These are phyloP conservation scores for Euthynnus affinis DNA, from an alignment of 2,797 vertebrate species.

Conservation along the genomic window DNA sequence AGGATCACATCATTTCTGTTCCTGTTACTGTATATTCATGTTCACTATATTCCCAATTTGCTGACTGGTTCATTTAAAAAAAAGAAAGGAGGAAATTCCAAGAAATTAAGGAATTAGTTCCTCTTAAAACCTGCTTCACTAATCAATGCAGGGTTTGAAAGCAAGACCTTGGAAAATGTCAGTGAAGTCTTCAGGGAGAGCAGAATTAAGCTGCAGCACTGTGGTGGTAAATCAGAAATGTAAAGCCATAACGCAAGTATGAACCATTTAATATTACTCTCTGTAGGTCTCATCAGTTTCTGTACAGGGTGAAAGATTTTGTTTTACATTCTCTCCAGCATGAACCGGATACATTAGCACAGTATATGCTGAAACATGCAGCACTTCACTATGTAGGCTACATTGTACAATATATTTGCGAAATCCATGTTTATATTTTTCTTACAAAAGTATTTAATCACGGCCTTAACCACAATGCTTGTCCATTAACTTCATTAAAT, in stretches of 20 bases:
- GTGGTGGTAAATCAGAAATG: conserved; percentile 70
- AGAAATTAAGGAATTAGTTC: conserved; percentile 69
- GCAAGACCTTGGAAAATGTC: conserved; percentile 81
- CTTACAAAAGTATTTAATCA: conserved; percentile 49
- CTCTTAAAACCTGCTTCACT: conserved; percentile 75
- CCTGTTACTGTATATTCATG: conserved; percentile 40
- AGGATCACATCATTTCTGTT: conserved; percentile 40
- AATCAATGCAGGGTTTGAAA: conserved; percentile 78
- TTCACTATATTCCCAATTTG: conserved; percentile 58
- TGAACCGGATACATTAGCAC: conserved; percentile 19
- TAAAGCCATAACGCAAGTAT: conserved; percentile 67
- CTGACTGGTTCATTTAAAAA: conserved; percentile 65
- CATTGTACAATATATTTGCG: conserved; percentile 38
- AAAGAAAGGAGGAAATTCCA: conserved; percentile 44
- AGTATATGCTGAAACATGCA: conserved; percentile 25
- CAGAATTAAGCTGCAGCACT: conserved; percentile 70
- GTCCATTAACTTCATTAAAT: conserved; percentile 59
- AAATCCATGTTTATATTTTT: conserved; percentile 60
- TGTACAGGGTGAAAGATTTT: conserved; percentile 21
- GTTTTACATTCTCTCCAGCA: conserved; percentile 31
- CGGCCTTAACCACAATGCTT: conserved; percentile 50
- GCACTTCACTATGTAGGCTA: conserved; percentile 26
- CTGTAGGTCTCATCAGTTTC: conserved; percentile 52
- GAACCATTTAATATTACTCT: conserved; percentile 53
- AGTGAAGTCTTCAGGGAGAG: conserved; percentile 77